These are phyloP conservation scores for Rhamphomyia laevipes DNA, from an alignment of 2,888 invertebrate genomes.

Conservation along the genomic window DNA sequence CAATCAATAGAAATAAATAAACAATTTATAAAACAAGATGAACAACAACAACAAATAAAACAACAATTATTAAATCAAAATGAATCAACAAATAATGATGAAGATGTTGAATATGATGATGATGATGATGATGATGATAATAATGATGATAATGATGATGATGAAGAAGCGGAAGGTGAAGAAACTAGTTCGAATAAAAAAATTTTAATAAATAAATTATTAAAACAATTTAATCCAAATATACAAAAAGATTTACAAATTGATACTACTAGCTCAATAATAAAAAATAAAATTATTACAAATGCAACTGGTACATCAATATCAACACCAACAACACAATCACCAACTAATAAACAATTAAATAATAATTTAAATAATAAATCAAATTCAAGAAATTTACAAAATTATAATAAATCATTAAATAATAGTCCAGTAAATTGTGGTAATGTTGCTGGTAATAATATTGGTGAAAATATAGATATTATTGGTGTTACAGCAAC, in stretches of 20 bases:
- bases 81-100: background rate
- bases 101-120: background rate
- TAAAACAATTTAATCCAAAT: constrained; percentile 5
- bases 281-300: background rate
- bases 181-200: constrained; percentile 12
- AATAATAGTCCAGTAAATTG: too few relatives aligned
- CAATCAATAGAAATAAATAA: too few relatives aligned
- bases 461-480: too few relatives aligned
- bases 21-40: background rate
- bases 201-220: constrained; percentile 11
- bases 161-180: constrained; percentile 11
- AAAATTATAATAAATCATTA: too few relatives aligned
- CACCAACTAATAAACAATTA: constrained; percentile 1
- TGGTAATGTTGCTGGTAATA: too few relatives aligned
- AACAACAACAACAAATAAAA: background rate
- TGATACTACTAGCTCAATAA: too few relatives aligned
- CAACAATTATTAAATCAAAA: background rate
- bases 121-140: background rate
- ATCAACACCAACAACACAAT: constrained; percentile 11
- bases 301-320: background rate
- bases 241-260: background rate
- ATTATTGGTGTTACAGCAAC: constrained; percentile 8
- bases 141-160: constrained; percentile 9
- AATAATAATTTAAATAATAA: too few relatives aligned
- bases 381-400: too few relatives aligned